Conservation (phyloP, 2,797 vertebrate species). For the Urocyon cinereoargenteus region DNA sequence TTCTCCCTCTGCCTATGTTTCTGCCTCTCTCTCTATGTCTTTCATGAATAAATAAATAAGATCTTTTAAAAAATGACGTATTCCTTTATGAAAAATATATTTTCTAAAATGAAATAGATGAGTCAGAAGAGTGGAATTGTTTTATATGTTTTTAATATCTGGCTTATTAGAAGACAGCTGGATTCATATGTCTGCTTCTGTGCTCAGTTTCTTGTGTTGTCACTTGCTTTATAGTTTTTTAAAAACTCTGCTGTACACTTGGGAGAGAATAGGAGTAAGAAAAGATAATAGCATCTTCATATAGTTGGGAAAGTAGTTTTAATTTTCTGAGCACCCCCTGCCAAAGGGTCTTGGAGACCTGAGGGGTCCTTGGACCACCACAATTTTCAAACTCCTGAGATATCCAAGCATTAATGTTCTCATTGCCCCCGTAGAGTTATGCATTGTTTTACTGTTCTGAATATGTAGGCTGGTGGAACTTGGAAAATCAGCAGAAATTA, state of each 20-base stretch:
- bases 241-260: not conserved
- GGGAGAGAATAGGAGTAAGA: not conserved
- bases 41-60: too few relatives aligned
- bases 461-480: not conserved
- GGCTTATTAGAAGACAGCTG: not conserved
- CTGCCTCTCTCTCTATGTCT: too few relatives aligned
- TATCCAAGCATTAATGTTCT: not conserved
- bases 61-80: not conserved
- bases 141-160: not conserved
- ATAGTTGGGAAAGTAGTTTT: not conserved
- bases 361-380: not conserved
- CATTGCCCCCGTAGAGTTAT: not conserved
- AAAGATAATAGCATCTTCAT: not conserved
- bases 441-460: not conserved
- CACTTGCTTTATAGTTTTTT: not conserved
- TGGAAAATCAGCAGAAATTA: slow-evolving; percentile 38
- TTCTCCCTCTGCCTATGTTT: too few relatives aligned
- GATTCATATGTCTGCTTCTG: not conserved
- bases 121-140: not conserved
- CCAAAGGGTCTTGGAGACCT: not conserved
- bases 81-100: not conserved
- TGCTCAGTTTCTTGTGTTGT: not conserved
- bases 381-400: not conserved
- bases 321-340: not conserved
- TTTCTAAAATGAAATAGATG: not conserved